phyloP scores from a whole-genome alignment of 2,797 vertebrate genomes.

The Notolabrus celidotus region DNA sequence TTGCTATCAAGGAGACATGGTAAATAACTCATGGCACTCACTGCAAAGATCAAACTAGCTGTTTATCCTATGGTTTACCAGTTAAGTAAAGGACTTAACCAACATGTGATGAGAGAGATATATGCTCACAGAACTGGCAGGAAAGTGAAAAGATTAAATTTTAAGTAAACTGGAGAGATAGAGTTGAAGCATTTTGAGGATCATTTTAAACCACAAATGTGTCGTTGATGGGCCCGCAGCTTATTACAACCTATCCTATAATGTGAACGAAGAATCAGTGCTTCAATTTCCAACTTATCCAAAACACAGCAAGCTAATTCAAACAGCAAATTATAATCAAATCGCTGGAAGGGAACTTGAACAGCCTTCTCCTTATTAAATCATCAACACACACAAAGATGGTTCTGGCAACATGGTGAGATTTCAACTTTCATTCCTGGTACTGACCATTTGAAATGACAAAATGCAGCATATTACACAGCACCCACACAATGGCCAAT shows the following conservation, averaged over 20 bases:
- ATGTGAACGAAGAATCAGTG: constrained; percentile 29
- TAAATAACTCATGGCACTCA: background rate
- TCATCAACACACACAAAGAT: background rate
- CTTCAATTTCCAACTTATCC: constrained; percentile 31
- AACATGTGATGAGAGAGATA: constrained; percentile 32
- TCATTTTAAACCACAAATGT: constrained; percentile 47
- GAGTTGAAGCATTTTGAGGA: constrained; percentile 49
- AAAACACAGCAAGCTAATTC: constrained; percentile 28
- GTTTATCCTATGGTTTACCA: constrained; percentile 25
- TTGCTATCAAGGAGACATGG: constrained; percentile 4
- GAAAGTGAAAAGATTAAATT: constrained; percentile 45
- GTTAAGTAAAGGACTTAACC: constrained; percentile 24
- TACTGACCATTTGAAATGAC: constrained; percentile 12
- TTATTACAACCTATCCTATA: constrained; percentile 39
- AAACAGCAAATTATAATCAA: constrained; percentile 36
- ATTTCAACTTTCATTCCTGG: constrained; percentile 18
- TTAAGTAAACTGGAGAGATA: constrained; percentile 33
- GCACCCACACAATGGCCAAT: constrained; percentile 10
- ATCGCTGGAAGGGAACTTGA: constrained; percentile 22
- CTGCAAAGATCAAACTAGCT: constrained; percentile 19
- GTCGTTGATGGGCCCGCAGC: constrained; percentile 33
- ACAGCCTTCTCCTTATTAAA: constrained; percentile 11
- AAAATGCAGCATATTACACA: background rate
- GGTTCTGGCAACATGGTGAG: constrained; percentile 1
- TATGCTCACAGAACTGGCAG: constrained; percentile 25